These are phyloP conservation scores for Gastracanthus pulcherrimus DNA, from an alignment of 2,888 invertebrate genomes.

Conservation along the genomic window DNA sequence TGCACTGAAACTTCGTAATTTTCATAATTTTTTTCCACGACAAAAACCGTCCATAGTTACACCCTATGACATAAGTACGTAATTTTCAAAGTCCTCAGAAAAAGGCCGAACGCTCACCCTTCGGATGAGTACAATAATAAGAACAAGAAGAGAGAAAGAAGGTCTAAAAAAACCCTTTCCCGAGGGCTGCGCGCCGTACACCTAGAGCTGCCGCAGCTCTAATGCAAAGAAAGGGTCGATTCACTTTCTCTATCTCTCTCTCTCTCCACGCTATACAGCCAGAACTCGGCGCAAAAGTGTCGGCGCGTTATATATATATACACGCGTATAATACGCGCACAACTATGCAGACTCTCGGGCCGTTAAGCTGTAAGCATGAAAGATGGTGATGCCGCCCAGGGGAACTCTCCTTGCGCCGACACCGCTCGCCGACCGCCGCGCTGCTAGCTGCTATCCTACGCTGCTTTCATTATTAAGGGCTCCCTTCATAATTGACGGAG, in stretches of 20 bases:
- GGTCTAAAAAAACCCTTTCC: slow-evolving; percentile 26
- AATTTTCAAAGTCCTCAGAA: no score
- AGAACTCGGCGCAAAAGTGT: slow-evolving; percentile 9
- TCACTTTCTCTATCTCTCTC: no score
- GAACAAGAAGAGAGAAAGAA: not conserved
- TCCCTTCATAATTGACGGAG: slow-evolving; percentile 74
- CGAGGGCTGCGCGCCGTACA: not conserved
- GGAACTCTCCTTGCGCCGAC: slow-evolving; percentile 69
- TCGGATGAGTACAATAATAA: no score
- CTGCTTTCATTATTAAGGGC: slow-evolving; percentile 64
- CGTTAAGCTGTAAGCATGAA: slow-evolving; percentile 74
- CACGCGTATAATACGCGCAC: not conserved
- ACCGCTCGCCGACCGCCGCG: slow-evolving; percentile 44
- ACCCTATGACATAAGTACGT: no score
- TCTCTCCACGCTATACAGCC: no score
- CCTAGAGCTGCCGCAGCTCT: slow-evolving; percentile 39
- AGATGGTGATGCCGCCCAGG: slow-evolving; percentile 74
- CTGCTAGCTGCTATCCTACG: slow-evolving; percentile 58
- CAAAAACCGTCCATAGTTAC: no score
- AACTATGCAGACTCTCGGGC: slow-evolving; percentile 56
- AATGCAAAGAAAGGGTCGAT: slow-evolving; percentile 69
- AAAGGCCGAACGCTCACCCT: no score
- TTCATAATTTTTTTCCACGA: no score
- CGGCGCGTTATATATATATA: slow-evolving; percentile 11
- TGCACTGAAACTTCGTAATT: no score